phyloP scores from a whole-genome alignment of 2,888 invertebrate genomes.

The Bhutanitis thaidina region DNA sequence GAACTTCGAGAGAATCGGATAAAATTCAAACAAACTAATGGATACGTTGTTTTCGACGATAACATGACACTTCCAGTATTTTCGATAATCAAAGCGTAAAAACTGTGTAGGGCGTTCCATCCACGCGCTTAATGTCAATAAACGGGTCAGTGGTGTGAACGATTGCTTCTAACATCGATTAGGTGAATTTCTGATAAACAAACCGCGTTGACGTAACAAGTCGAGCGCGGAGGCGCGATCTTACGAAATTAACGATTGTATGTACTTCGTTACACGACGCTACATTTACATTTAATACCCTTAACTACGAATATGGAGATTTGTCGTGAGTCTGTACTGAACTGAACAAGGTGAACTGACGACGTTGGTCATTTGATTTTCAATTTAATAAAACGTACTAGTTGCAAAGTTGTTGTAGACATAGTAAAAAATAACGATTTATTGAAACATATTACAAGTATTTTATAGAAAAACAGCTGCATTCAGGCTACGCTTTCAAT shows the following conservation, averaged over 20 bases:
- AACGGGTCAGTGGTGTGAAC: slow-evolving; percentile 68
- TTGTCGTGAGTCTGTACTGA: slow-evolving; percentile 39
- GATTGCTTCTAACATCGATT: slow-evolving; percentile 56
- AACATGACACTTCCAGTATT: not conserved
- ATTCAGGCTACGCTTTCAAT: not conserved
- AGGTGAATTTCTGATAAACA: slow-evolving; percentile 58
- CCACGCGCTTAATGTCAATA: slow-evolving; percentile 53
- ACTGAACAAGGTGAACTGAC: slow-evolving; percentile 63
- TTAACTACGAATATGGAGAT: slow-evolving; percentile 33
- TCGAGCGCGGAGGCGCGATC: slow-evolving; percentile 41
- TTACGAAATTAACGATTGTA: slow-evolving; percentile 58
- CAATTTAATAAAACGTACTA: not conserved
- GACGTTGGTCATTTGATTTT: slow-evolving; percentile 2
- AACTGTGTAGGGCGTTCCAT: slow-evolving; percentile 26
- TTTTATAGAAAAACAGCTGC: not conserved
- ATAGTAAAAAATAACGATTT: not conserved
- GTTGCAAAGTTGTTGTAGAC: not conserved
- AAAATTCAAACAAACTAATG: no score
- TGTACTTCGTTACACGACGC: slow-evolving; percentile 44
- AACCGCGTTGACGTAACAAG: slow-evolving; percentile 59
- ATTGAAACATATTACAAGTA: not conserved
- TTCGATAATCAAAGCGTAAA: slow-evolving; percentile 28
- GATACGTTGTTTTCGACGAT: no score
- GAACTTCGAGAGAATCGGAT: not conserved
- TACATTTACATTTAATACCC: slow-evolving; percentile 47